A percentile compares a stretch with the other conserved stretches of the same genome.
These are phyloP conservation scores for Drosophila lini DNA, from an alignment of 1,140 invertebrate genomes.

Conservation along the genomic window DNA sequence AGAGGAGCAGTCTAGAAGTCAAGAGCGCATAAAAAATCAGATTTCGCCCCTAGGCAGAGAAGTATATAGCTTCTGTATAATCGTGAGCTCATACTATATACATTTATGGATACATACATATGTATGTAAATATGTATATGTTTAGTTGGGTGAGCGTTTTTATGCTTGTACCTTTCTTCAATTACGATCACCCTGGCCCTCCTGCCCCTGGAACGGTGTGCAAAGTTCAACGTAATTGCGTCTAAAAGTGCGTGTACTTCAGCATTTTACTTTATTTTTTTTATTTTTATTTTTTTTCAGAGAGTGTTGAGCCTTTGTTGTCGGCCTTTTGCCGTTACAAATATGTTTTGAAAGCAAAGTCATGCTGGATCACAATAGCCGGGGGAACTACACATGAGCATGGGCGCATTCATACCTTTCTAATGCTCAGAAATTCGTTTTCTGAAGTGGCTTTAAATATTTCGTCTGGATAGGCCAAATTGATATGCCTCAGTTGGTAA, in stretches of 20 bases:
- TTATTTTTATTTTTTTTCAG: conserved; percentile 28
- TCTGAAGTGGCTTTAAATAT: conserved; percentile 65
- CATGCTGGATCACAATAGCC: conserved; percentile 70
- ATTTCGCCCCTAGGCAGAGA: conserved; percentile 40
- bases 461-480: conserved; percentile 37
- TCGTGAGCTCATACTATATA: conserved; percentile 7
- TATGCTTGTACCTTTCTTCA: conserved; percentile 20
- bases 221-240: conserved; percentile 71
- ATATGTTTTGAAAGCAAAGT: conserved; percentile 82
- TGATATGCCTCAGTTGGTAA: conserved; percentile 68
- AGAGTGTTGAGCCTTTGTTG: conserved; percentile 57
- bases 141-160: not conserved
- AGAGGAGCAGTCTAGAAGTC: conserved; percentile 27
- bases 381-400: conserved; percentile 26
- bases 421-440: conserved; percentile 78
- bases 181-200: conserved; percentile 18
- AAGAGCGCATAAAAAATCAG: conserved; percentile 36
- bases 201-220: conserved; percentile 6
- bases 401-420: conserved; percentile 51
- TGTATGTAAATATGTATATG: not conserved
- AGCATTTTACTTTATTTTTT: conserved; percentile 37
- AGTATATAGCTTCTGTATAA: conserved; percentile 17
- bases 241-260: conserved; percentile 80
- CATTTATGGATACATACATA: not conserved
- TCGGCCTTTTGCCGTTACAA: conserved; percentile 73